phyloP scores from a whole-genome alignment of 2,797 vertebrate species.

The Enteromius viviparus region DNA sequence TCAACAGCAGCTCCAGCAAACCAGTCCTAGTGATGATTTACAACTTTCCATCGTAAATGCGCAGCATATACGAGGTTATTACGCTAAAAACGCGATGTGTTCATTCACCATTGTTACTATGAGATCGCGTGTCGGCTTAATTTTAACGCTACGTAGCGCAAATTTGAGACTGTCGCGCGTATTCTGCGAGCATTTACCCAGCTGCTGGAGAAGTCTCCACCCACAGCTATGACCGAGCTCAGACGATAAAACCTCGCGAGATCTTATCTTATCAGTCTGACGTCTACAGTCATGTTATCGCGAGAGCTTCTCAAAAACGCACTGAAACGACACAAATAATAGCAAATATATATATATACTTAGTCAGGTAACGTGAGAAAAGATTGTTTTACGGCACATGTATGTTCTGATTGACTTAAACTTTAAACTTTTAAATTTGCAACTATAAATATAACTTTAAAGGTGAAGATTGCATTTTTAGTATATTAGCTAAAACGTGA shows the following conservation, averaged over 20 bases:
- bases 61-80: background rate
- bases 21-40: conserved; percentile 18
- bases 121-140: background rate
- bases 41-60: conserved; percentile 5
- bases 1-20: conserved; percentile 43
- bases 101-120: conserved; percentile 47
- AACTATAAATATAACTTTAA: background rate
- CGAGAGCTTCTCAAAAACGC: conserved; percentile 12
- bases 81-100: conserved; percentile 10
- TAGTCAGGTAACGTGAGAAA: background rate
- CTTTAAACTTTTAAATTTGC: background rate
- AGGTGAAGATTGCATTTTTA: background rate
- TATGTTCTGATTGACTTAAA: background rate
- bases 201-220: conserved; percentile 68
- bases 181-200: conserved; percentile 47
- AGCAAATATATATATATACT: background rate
- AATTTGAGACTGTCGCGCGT: conserved; percentile 2
- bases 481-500: background rate
- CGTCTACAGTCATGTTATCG: conserved; percentile 1
- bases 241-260: conserved; percentile 71
- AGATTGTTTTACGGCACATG: too few species aligned
- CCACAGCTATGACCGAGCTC: conserved; percentile 63
- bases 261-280: conserved; percentile 5
- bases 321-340: background rate
- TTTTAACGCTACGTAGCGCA: background rate